phyloP scores from a whole-genome alignment of 1,140 invertebrate genomes.

The Leguminivora glycinivorella region DNA sequence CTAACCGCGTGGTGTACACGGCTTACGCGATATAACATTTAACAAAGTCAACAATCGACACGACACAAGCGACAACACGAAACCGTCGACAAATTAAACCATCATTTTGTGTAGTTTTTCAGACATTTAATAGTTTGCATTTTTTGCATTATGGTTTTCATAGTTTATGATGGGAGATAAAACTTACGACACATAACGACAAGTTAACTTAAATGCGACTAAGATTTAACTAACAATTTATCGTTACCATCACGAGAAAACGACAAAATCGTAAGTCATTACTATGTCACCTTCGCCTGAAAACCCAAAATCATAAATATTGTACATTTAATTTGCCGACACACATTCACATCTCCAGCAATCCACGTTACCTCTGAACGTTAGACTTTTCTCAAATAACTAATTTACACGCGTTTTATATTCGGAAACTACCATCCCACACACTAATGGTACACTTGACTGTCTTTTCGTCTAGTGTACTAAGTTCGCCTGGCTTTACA shows the following conservation, averaged over 20 bases:
- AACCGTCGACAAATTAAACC: slow-evolving; percentile 7
- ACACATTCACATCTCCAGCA: background rate
- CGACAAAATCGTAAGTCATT: background rate
- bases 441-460: too few relatives aligned
- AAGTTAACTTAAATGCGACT: too few relatives aligned
- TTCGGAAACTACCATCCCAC: too few relatives aligned
- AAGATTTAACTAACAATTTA: background rate
- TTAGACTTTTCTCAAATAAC: background rate
- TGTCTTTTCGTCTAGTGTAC: too few relatives aligned
- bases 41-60: slow-evolving; percentile 16
- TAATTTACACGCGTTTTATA: background rate
- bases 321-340: background rate
- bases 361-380: background rate
- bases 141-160: too few relatives aligned
- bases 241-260: background rate
- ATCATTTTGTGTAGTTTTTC: background rate
- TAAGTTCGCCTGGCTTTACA: too few relatives aligned
- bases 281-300: background rate
- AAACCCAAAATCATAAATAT: background rate
- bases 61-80: slow-evolving; percentile 12
- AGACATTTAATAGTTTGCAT: too few relatives aligned
- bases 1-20: background rate
- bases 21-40: slow-evolving; percentile 31
- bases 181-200: too few relatives aligned
- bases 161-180: background rate